Conservation (phyloP, 2,797 vertebrate species). For the Peromyscus attwateri region DNA sequence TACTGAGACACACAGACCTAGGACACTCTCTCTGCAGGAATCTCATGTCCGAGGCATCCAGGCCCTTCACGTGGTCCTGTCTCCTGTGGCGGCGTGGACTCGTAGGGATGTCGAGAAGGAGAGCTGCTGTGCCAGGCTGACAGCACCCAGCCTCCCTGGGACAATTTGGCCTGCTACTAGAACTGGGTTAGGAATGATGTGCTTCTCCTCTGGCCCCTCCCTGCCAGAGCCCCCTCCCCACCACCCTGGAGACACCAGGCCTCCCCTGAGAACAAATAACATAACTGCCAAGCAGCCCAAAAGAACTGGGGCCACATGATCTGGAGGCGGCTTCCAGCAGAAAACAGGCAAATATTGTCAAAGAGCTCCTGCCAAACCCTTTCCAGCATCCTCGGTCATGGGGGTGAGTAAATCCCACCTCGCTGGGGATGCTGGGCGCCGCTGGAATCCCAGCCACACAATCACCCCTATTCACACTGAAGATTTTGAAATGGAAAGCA, state of each 20-base stretch:
- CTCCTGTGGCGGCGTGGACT: background rate
- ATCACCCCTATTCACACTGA: constrained; percentile 79
- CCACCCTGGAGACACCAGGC: background rate
- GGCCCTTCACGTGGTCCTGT: background rate
- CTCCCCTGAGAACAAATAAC: constrained; percentile 73
- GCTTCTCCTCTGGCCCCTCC: background rate
- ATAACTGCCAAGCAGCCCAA: constrained; percentile 77
- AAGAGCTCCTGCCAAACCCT: constrained; percentile 83
- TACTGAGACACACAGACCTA: background rate
- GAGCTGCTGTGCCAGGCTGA: background rate
- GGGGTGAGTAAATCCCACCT: constrained; percentile 86
- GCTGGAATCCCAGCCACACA: constrained; percentile 77
- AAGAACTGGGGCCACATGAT: constrained; percentile 81
- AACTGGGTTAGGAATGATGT: background rate
- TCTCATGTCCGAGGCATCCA: background rate
- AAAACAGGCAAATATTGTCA: constrained; percentile 86
- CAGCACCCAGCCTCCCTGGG: background rate
- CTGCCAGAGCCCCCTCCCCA: background rate
- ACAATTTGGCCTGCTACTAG: background rate
- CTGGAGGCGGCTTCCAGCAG: constrained; percentile 79
- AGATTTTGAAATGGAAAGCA: constrained; percentile 72
- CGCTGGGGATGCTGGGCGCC: constrained; percentile 78
- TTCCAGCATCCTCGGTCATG: constrained; percentile 81
- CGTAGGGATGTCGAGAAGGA: background rate
- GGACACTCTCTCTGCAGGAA: background rate